Conservation (phyloP, 2,888 invertebrate species). For the Horisme vitalbata region DNA sequence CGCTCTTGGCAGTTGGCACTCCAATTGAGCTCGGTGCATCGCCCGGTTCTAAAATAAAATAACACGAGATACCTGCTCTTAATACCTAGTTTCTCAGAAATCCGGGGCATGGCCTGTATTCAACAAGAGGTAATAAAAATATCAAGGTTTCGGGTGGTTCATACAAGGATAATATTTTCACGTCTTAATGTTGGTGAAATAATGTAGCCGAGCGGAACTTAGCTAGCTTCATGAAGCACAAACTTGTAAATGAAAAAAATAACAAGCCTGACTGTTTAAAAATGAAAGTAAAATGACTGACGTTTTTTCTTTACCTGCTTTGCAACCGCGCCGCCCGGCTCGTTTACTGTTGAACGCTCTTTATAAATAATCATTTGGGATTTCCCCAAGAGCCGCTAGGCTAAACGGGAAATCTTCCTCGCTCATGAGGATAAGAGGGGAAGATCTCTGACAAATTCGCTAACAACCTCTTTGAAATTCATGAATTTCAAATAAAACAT, state of each 20-base stretch:
- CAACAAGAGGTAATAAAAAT: slow-evolving; percentile 27
- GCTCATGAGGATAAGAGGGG: slow-evolving; percentile 45
- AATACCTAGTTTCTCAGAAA: slow-evolving; percentile 71
- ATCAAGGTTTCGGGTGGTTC: slow-evolving; percentile 18
- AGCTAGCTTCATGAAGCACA: no score
- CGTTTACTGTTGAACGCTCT: slow-evolving; percentile 38
- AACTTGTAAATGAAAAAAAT: no score
- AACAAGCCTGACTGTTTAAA: slow-evolving; percentile 5
- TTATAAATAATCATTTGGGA: slow-evolving; percentile 44
- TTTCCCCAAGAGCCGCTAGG: slow-evolving; percentile 38
- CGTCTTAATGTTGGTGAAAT: no score
- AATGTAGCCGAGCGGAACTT: no score
- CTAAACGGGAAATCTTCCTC: slow-evolving; percentile 42
- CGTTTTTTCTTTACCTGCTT: slow-evolving; percentile 3
- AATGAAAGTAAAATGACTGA: slow-evolving; percentile 24
- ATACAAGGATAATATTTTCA: no score
- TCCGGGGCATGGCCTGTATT: slow-evolving; percentile 44
- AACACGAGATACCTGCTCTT: slow-evolving; percentile 70
- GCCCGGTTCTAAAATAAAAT: slow-evolving; percentile 60
- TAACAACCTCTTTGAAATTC: slow-evolving; percentile 58
- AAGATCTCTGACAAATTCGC: slow-evolving; percentile 51
- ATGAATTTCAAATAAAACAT: slow-evolving; percentile 59
- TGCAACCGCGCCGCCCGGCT: slow-evolving; percentile 2
- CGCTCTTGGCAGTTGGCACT: slow-evolving; percentile 79
- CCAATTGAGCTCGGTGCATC: slow-evolving; percentile 64